A percentile compares a stretch with the other conserved stretches of the same genome.
These are phyloP conservation scores for Drosophila burlai DNA, from an alignment of 1,140 invertebrate species.

Conservation along the genomic window DNA sequence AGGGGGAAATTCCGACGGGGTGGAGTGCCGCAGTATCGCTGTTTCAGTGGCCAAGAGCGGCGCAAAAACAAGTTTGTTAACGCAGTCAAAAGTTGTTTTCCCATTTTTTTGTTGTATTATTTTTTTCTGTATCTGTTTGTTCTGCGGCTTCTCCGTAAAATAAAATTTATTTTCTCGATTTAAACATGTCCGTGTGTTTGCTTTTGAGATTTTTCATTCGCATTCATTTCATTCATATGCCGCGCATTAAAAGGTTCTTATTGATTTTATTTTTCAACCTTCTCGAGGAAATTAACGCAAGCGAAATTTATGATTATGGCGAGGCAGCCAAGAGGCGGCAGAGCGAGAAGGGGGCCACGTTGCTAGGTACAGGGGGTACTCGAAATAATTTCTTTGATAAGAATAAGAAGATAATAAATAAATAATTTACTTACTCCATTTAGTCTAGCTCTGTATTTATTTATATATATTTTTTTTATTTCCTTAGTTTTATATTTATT, in stretches of 20 bases:
- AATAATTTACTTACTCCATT: too few relatives aligned
- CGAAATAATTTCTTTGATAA: too few relatives aligned
- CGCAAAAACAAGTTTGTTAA: constrained; percentile 50
- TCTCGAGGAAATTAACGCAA: constrained; percentile 21
- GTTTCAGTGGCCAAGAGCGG: constrained; percentile 21
- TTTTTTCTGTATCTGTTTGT: neutral
- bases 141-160: constrained; percentile 14
- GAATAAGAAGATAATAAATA: too few relatives aligned
- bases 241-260: constrained; percentile 5
- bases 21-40: constrained; percentile 4
- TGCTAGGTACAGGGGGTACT: neutral
- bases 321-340: constrained; percentile 8
- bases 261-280: constrained; percentile 18
- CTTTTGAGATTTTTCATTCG: constrained; percentile 3
- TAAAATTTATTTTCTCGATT: constrained; percentile 32
- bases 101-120: neutral
- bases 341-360: neutral
- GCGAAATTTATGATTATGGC: constrained; percentile 40
- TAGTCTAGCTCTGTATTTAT: neutral
- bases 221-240: constrained; percentile 27
- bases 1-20: constrained; percentile 22
- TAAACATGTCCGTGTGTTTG: neutral
- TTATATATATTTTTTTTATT: neutral
- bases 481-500: neutral
- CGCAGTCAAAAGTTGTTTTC: constrained; percentile 35